These are phyloP conservation scores for Labeo calbasu DNA, from an alignment of 2,797 vertebrate species.

Conservation along the genomic window DNA sequence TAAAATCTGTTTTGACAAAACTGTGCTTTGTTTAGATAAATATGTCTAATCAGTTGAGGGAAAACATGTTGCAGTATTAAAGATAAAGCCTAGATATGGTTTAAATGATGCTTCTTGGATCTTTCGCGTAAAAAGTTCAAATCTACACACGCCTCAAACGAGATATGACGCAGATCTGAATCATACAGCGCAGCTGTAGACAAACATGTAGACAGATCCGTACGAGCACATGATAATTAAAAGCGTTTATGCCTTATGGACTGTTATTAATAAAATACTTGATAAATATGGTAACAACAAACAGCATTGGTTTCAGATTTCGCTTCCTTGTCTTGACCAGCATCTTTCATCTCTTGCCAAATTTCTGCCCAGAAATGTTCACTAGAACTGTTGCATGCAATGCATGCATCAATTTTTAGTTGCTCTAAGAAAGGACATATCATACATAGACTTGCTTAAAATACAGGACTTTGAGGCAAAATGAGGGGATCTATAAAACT, in stretches of 20 bases:
- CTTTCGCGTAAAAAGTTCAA: background rate
- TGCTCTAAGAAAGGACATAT: background rate
- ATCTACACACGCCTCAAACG: background rate
- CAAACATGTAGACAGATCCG: background rate
- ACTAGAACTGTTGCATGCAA: background rate
- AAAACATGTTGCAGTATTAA: background rate
- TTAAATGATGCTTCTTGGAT: background rate
- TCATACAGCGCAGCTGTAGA: background rate
- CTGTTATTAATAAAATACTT: conserved; percentile 7
- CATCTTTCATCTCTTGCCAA: background rate
- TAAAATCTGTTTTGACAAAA: background rate
- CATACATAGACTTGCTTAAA: background rate
- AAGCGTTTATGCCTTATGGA: background rate
- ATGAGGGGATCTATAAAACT: background rate
- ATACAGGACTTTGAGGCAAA: background rate
- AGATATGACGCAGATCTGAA: background rate
- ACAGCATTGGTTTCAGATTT: conserved; percentile 12
- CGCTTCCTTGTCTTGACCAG: background rate
- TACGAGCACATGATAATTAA: background rate
- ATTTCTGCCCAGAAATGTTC: background rate
- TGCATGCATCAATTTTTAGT: background rate
- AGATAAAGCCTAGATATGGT: background rate
- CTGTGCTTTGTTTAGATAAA: background rate
- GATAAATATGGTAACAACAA: conserved; percentile 9
- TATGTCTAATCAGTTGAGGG: background rate